Evolutionary conservation across 2,797 vertebrate genomes (phyloP).

Genomic region (Xenops minutus): DNA sequence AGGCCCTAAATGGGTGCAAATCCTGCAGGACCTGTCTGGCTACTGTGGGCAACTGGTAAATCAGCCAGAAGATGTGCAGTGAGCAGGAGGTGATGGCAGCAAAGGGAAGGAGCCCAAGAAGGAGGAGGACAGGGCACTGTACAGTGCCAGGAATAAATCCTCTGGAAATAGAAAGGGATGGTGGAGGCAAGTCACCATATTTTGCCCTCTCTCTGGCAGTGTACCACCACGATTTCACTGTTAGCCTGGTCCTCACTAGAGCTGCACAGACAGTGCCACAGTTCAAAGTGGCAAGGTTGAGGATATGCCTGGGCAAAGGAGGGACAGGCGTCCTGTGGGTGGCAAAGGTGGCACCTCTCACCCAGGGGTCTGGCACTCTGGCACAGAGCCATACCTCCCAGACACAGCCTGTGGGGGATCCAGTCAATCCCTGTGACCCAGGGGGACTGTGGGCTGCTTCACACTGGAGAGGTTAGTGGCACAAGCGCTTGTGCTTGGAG

Average conservation of each 20-base stretch:
- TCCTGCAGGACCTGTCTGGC: accelerated
- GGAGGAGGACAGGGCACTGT: background rate
- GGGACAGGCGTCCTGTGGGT: background rate
- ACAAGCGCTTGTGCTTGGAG: background rate
- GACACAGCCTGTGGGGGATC: background rate
- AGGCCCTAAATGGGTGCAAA: background rate
- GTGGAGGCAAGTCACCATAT: background rate
- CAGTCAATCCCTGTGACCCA: background rate
- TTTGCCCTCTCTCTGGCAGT: accelerated
- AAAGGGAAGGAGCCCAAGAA: background rate
- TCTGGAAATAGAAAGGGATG: background rate
- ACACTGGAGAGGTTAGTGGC: background rate
- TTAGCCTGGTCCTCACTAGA: background rate
- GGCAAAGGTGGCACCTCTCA: background rate
- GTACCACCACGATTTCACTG: accelerated
- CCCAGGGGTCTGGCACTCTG: background rate
- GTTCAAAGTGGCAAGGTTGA: background rate
- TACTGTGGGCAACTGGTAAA: accelerated
- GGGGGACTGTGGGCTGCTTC: accelerated
- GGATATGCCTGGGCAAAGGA: background rate
- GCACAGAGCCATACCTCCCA: background rate
- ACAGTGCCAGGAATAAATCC: background rate
- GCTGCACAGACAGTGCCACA: background rate
- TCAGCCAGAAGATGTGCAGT: background rate
- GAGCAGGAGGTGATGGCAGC: background rate